These are phyloP conservation scores for Caerostris darwini DNA, from an alignment of 1,140 invertebrate species.

Conservation along the genomic window DNA sequence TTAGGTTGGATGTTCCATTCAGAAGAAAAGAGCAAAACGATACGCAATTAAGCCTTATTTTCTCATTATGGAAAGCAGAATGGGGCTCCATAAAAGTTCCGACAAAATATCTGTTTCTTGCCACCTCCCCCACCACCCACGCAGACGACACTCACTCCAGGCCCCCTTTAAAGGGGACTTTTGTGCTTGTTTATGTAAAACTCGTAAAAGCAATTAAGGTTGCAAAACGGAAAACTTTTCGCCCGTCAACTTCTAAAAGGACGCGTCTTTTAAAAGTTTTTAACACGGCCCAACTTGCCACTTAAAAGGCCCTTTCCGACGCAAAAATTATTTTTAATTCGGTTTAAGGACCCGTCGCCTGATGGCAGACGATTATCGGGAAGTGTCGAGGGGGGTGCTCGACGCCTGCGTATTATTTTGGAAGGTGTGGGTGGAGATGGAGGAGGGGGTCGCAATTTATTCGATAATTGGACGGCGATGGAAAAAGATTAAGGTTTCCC, in stretches of 20 bases:
- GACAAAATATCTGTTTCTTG: constrained; percentile 41
- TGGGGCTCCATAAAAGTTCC: constrained; percentile 14
- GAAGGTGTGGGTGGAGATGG: not conserved
- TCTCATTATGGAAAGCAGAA: constrained; percentile 39
- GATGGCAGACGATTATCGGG: constrained; percentile 2
- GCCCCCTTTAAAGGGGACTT: constrained; percentile 7
- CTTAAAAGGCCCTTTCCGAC: constrained; percentile 18
- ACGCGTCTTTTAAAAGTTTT: constrained; percentile 47
- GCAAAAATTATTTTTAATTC: constrained; percentile 31
- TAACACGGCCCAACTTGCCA: constrained; percentile 32
- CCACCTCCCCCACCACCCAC: not conserved
- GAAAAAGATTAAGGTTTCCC: not conserved
- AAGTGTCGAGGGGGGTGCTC: not conserved
- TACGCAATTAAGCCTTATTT: constrained; percentile 42
- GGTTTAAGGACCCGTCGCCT: not conserved
- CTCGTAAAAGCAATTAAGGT: constrained; percentile 67
- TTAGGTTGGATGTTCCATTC: not conserved
- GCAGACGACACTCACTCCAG: not conserved
- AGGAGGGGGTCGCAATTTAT: not conserved
- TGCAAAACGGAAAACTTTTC: constrained; percentile 17
- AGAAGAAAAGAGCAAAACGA: not conserved
- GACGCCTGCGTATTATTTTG: too few relatives aligned
- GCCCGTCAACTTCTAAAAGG: not conserved
- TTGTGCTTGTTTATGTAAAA: constrained; percentile 40
- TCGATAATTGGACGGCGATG: constrained; percentile 32